Conservation (phyloP, 2,888 invertebrate species). For the Clusia tigrina region DNA sequence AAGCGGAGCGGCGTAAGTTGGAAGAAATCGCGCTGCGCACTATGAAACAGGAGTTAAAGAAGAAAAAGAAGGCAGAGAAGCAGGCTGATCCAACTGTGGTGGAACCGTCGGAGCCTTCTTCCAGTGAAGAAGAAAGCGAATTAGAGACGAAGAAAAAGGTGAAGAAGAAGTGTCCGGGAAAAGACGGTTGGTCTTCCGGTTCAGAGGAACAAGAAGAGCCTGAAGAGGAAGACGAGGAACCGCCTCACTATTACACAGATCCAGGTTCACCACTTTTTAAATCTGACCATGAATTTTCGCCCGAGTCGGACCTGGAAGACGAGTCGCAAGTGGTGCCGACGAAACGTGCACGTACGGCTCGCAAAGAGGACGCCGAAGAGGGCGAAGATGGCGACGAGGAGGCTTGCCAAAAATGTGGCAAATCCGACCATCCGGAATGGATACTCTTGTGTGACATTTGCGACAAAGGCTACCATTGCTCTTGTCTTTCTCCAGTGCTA, state of each 20-base stretch:
- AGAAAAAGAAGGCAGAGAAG: constrained; percentile 63
- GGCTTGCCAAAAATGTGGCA: constrained; percentile 88
- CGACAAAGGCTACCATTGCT: constrained; percentile 97
- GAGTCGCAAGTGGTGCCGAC: constrained; percentile 73
- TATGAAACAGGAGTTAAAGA: constrained; percentile 72
- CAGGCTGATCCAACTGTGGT: constrained; percentile 57
- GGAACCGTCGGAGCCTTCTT: constrained; percentile 53
- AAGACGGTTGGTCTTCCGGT: constrained; percentile 62
- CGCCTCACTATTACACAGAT: constrained; percentile 66
- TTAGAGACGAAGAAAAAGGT: constrained; percentile 61
- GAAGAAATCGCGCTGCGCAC: constrained; percentile 78
- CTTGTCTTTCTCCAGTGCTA: constrained; percentile 90
- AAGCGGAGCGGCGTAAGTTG: constrained; percentile 77
- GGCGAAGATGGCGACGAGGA: constrained; percentile 64
- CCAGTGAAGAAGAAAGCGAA: constrained; percentile 53
- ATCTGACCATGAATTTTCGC: constrained; percentile 93
- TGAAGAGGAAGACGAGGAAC: constrained; percentile 65
- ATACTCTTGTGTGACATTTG: constrained; percentile 95
- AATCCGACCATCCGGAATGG: constrained; percentile 95
- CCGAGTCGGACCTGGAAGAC: constrained; percentile 84
- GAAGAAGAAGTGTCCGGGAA: constrained; percentile 61
- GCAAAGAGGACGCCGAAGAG: constrained; percentile 73
- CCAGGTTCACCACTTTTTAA: constrained; percentile 70
- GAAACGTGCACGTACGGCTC: constrained; percentile 82
- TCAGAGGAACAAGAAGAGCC: constrained; percentile 64